phyloP scores from a whole-genome alignment of 2,888 invertebrate species.

The Syritta pipiens region DNA sequence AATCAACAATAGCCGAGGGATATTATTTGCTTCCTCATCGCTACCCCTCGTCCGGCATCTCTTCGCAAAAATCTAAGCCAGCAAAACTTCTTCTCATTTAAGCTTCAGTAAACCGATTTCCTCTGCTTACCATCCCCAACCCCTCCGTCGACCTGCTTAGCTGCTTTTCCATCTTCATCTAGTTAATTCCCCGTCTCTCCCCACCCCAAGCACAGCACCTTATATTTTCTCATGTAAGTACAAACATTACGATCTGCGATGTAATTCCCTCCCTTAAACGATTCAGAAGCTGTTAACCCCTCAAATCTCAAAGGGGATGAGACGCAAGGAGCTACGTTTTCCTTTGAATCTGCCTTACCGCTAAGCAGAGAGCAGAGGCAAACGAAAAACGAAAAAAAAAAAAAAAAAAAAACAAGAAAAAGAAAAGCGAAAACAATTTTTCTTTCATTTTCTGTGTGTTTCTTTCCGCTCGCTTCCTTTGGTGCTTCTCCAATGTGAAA shows the following conservation, averaged over 20 bases:
- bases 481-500: slow-evolving; percentile 13
- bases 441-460: slow-evolving; percentile 20
- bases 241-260: slow-evolving; percentile 51
- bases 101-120: slow-evolving; percentile 42
- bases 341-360: not conserved
- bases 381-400: not conserved
- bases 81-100: slow-evolving; percentile 22
- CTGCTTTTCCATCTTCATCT: not conserved
- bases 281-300: slow-evolving; percentile 46
- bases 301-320: not conserved
- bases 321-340: not conserved
- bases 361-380: not conserved
- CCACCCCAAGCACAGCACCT: slow-evolving; percentile 4
- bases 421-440: not conserved
- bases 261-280: slow-evolving; percentile 50
- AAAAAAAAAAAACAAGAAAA: not conserved
- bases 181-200: not conserved
- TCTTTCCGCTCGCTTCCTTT: slow-evolving; percentile 4
- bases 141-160: not conserved
- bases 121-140: not conserved
- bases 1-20: slow-evolving; percentile 42
- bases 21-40: slow-evolving; percentile 40
- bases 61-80: not conserved
- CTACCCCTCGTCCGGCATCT: not conserved
- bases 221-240: slow-evolving; percentile 13